Evolutionary conservation across 2,113 vertebrate species (phyloP).

Genomic region (Illadopsis cleaveri): DNA sequence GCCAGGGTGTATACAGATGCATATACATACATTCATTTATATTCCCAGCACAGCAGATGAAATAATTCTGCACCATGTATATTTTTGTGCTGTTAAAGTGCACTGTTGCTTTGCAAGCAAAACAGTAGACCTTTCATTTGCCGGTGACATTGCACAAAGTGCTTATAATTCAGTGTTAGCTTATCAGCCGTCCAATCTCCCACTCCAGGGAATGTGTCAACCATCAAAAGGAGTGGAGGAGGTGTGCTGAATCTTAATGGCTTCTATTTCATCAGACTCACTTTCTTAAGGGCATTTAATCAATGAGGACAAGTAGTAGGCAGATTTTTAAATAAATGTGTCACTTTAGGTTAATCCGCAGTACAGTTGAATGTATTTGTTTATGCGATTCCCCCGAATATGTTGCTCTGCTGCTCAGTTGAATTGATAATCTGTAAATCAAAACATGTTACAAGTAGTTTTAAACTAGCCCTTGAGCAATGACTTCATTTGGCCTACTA

Average conservation of each 20-base stretch:
- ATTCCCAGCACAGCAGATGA: slow-evolving; percentile 64
- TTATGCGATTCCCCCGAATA: slow-evolving; percentile 71
- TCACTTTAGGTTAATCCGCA: slow-evolving; percentile 81
- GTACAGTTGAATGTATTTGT: slow-evolving; percentile 76
- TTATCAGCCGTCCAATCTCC: slow-evolving; percentile 81
- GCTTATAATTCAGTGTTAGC: slow-evolving; percentile 85
- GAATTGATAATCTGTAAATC: slow-evolving; percentile 79
- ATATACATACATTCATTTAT: slow-evolving; percentile 10
- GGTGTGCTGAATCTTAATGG: slow-evolving; percentile 78
- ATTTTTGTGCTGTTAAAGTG: slow-evolving; percentile 65
- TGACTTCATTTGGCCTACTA: slow-evolving; percentile 65
- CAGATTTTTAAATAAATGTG: slow-evolving; percentile 86
- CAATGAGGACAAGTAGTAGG: slow-evolving; percentile 82
- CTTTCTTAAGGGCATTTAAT: slow-evolving; percentile 86
- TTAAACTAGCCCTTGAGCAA: slow-evolving; percentile 64
- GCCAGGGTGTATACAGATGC: not conserved
- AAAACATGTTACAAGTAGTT: slow-evolving; percentile 72
- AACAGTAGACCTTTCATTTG: slow-evolving; percentile 78
- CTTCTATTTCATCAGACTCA: slow-evolving; percentile 78
- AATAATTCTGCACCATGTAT: slow-evolving; percentile 65
- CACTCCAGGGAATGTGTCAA: slow-evolving; percentile 81
- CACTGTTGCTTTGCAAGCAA: slow-evolving; percentile 73
- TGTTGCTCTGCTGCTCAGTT: slow-evolving; percentile 67
- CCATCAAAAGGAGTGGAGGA: slow-evolving; percentile 77
- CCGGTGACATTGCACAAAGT: slow-evolving; percentile 76